These are phyloP conservation scores for Puffinus mauretanicus DNA, from an alignment of 2,113 vertebrate species.

Conservation along the genomic window DNA sequence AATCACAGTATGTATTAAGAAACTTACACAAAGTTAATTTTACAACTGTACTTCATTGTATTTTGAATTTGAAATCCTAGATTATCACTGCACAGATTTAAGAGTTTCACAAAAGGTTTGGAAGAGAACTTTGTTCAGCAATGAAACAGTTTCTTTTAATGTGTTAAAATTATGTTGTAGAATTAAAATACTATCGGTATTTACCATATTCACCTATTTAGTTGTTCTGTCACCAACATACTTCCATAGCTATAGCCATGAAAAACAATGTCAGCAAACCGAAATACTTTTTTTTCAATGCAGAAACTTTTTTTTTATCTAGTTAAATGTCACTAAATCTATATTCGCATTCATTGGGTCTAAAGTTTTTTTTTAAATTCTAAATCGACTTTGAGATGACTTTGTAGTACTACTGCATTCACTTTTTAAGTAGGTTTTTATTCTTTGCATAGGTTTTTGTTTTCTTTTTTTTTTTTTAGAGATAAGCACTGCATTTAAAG, in stretches of 20 bases:
- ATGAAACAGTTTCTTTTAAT: not conserved
- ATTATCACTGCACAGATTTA: not conserved
- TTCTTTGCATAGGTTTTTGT: slow-evolving; percentile 47
- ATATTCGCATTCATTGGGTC: slow-evolving; percentile 68
- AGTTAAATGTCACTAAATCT: slow-evolving; percentile 37
- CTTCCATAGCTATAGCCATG: not conserved
- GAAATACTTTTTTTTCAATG: slow-evolving; percentile 58
- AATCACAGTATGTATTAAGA: not conserved
- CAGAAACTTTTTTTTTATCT: not conserved
- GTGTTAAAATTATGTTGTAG: not conserved
- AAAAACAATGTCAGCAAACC: slow-evolving; percentile 80
- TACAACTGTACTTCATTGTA: not conserved
- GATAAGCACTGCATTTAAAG: slow-evolving; percentile 68
- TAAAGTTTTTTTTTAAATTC: slow-evolving; percentile 38
- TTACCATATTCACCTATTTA: slow-evolving; percentile 21
- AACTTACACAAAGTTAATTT: not conserved
- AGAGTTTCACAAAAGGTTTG: slow-evolving; percentile 1
- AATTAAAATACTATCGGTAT: slow-evolving; percentile 5
- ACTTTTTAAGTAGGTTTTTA: slow-evolving; percentile 65
- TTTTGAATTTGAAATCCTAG: not conserved
- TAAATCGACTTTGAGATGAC: slow-evolving; percentile 58
- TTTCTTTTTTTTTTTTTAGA: not conserved
- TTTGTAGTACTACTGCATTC: slow-evolving; percentile 75
- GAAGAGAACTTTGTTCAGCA: not conserved
- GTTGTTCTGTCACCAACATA: slow-evolving; percentile 31